phyloP scores from a whole-genome alignment of 1,140 invertebrate genomes.

The Drosophila orena region DNA sequence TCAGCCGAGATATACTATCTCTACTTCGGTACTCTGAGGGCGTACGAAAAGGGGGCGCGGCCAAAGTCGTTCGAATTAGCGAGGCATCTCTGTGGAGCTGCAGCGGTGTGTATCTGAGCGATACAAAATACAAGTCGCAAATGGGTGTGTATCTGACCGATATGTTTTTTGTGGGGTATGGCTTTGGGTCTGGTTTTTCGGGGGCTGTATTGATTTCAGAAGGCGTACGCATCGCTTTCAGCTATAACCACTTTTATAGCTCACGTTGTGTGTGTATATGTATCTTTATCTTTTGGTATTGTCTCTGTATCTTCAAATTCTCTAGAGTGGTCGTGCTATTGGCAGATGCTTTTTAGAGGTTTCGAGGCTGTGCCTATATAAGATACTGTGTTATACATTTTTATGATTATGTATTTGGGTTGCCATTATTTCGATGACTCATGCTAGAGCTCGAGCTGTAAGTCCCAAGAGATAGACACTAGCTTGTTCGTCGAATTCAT shows the following conservation, averaged over 20 bases:
- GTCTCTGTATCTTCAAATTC: slow-evolving; percentile 50
- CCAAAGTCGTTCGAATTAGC: slow-evolving; percentile 48
- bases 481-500: slow-evolving; percentile 32
- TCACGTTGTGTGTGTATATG: slow-evolving; percentile 10
- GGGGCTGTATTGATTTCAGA: slow-evolving; percentile 69
- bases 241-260: slow-evolving; percentile 42
- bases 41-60: slow-evolving; percentile 24
- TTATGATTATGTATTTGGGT: slow-evolving; percentile 10
- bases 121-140: slow-evolving; percentile 9
- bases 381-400: slow-evolving; percentile 13
- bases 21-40: slow-evolving; percentile 3
- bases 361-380: slow-evolving; percentile 37
- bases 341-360: slow-evolving; percentile 42
- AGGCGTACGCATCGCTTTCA: slow-evolving; percentile 62
- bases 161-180: slow-evolving; percentile 54
- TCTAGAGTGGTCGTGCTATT: slow-evolving; percentile 51
- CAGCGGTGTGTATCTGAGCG: slow-evolving; percentile 25
- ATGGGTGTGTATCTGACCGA: slow-evolving; percentile 32
- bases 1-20: slow-evolving; percentile 13
- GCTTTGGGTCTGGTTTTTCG: slow-evolving; percentile 56
- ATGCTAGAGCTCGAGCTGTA: slow-evolving; percentile 23
- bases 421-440: slow-evolving; percentile 52
- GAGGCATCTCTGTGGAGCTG: slow-evolving; percentile 47
- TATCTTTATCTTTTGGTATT: slow-evolving; percentile 22
- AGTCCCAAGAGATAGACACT: slow-evolving; percentile 7